Evolutionary conservation across 2,797 vertebrate genomes (phyloP), one percentile per base, ranked within the genome.

Genomic region (Dromococcyx pavoninus): DNA sequence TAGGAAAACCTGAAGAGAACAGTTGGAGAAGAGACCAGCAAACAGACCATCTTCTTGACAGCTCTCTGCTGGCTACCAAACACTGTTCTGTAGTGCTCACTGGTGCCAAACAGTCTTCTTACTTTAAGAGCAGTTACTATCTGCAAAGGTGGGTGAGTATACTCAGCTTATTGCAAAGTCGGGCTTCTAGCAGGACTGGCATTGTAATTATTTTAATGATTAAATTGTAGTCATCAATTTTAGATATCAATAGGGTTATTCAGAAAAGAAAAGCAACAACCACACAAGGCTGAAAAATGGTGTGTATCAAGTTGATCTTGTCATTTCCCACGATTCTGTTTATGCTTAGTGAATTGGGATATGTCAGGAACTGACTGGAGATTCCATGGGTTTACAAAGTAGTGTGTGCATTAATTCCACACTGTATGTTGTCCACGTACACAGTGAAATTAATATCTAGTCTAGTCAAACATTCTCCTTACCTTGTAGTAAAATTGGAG

Each of bases 351-450:
- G 39, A 62, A 35, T 22, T 28, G 51, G 37, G 37, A 28, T 17
- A 1, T 15, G 21, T n/a, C 11, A 39, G 44, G 18, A 86, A 61
- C 11, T 33, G 35, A 28, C 25, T 41, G 12, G 48, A 74, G 11
- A 56, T 67, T 74, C 39, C 1, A 1, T 43, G 22, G 19, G 15
- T 73, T 70, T 60, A 25, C 28, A n/a, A 64, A 90, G 27, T 8
- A 48, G 15, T 2, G 5, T 15, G 7, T 43, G 27, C 39, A 24
- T 50, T 57, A 46, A 46, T 82, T 61, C 62, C 44, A 39, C 6
- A 7, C 6, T 37, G 82, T 44, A 21, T 33, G 15, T 28, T 70
- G 11, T 37, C 27, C 11, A 2, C n/a, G 7, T 0, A 1, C 70
- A 30, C 33, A 5, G 2, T 60, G 19, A 70, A 56, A 77, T 7